Evolutionary conservation across 2,797 vertebrate genomes (phyloP), one percentile per base, ranked within the genome.

Genomic region (Telmatherina bonti): DNA sequence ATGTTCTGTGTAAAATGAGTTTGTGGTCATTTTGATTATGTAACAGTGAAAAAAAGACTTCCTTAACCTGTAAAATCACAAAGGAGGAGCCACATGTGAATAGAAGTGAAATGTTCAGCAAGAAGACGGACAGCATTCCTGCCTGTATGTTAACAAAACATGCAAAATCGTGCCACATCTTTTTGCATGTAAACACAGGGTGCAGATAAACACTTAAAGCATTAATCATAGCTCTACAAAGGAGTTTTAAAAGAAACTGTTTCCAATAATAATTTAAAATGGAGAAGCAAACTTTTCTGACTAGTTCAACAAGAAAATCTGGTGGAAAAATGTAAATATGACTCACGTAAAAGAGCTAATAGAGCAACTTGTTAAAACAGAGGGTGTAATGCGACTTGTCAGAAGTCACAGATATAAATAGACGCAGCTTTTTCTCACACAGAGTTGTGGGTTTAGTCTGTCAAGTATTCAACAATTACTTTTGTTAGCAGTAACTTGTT

Each of bases 111-210:
- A 81, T 74, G 79, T 73, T 59, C 73, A 22, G 57, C 13, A 84
- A 79, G 88, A 38, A 52, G 81, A 55, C 69, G 13, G 51, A 77
- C 83, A 24, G 57, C 88, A 91, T 89, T 91, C 86, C 64, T 55
- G 41, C 24, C 22, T 69, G 62, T 56, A 36, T 57, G 27, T 64
- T 64, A 73, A 33, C 51, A 57, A 33, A 52, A 67, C 67, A 41
- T 0, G 24, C 67, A 47, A 30, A 36, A 43, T 41, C 22, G 59
- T 13, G 9, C 15, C 62, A 35, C 29, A 18, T 45, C n/a, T 55
- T 68, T 41, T 10, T 57, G 7, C 52, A 49, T 59, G 45, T 16
- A 15, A 43, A 33, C 20, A 41, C 58, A n/a, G 43, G 22, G 1
- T 8, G 24, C 31, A 3, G 13, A 16, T 66, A 51, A 33, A 57